These are phyloP conservation scores for Galaxea fascicularis DNA, from an alignment of 92 coral and sea anemone genomes.

Conservation along the genomic window DNA sequence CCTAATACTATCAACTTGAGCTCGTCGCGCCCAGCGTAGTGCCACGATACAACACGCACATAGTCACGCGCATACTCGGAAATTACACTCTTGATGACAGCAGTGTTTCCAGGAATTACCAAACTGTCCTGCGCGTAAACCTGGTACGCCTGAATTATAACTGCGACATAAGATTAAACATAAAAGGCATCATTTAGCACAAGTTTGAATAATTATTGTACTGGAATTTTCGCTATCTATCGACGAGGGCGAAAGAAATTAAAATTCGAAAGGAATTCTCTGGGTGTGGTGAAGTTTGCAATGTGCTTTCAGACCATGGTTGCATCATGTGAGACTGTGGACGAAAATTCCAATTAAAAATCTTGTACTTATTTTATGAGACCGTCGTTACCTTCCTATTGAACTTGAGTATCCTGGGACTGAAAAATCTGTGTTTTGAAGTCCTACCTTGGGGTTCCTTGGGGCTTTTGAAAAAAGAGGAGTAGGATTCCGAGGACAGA, in stretches of 20 bases:
- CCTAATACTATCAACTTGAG: conserved; percentile 67
- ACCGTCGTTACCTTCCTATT: not conserved
- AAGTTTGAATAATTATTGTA: not conserved
- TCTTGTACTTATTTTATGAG: too few species aligned
- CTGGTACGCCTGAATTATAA: conserved; percentile 77
- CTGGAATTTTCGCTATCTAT: not conserved
- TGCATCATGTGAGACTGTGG: not conserved
- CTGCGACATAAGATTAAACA: conserved; percentile 41
- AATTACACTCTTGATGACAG: conserved; percentile 80
- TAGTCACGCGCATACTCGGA: conserved; percentile 78
- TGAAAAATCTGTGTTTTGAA: not conserved
- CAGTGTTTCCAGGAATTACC: conserved; percentile 85
- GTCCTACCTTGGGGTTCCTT: too few species aligned
- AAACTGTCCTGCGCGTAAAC: conserved; percentile 84
- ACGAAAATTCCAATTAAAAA: not conserved
- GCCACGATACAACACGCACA: conserved; percentile 87
- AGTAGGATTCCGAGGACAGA: not conserved
- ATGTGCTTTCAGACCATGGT: too few species aligned
- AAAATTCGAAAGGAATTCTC: too few species aligned
- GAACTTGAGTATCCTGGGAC: not conserved
- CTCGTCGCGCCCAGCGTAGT: conserved; percentile 84
- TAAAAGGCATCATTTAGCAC: not conserved
- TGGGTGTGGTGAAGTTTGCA: too few species aligned
- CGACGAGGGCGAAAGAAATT: too few species aligned
- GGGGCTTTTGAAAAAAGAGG: too few species aligned